A percentile compares a stretch with the other conserved stretches of the same genome.
Evolutionary conservation across 2,888 invertebrate genomes (phyloP).

Genomic region (Polydesmus complanatus): DNA sequence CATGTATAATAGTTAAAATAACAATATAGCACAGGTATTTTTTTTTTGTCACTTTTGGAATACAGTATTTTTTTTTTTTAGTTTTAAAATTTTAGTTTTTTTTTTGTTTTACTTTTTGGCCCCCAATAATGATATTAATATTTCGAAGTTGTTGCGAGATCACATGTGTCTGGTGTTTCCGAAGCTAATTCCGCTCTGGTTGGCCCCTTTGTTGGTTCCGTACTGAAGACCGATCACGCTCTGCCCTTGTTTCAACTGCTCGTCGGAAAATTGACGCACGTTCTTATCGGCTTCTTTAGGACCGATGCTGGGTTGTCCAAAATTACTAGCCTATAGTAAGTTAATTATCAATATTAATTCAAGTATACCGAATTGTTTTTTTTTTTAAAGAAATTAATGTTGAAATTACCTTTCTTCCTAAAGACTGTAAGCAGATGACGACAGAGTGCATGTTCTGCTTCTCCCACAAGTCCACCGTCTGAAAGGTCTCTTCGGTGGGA

Average conservation of each 20-base stretch:
- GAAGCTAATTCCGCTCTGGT: conserved; percentile 88
- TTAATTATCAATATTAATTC: conserved; percentile 24
- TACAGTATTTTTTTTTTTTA: no score
- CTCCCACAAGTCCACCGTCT: conserved; percentile 95
- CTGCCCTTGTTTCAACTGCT: conserved; percentile 83
- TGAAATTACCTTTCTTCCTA: conserved; percentile 70
- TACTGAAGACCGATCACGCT: conserved; percentile 79
- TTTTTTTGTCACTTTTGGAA: background rate
- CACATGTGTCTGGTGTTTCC: conserved; percentile 97
- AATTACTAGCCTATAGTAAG: conserved; percentile 37
- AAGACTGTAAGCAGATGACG: conserved; percentile 82
- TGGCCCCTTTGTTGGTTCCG: conserved; percentile 96
- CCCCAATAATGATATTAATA: background rate
- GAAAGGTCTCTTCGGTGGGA: conserved; percentile 86
- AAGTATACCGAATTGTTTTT: background rate
- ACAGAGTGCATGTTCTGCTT: conserved; percentile 90
- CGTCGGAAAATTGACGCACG: conserved; percentile 81
- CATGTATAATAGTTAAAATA: no score
- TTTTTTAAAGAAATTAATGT: background rate
- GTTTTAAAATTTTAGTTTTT: no score
- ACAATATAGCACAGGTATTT: background rate
- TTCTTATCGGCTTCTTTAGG: conserved; percentile 95
- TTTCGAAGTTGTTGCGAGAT: conserved; percentile 34
- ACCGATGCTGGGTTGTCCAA: conserved; percentile 60
- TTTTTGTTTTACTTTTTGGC: no score